These are phyloP conservation scores for Sus cebifrons DNA, from an alignment of 2,797 vertebrate genomes.

Conservation along the genomic window DNA sequence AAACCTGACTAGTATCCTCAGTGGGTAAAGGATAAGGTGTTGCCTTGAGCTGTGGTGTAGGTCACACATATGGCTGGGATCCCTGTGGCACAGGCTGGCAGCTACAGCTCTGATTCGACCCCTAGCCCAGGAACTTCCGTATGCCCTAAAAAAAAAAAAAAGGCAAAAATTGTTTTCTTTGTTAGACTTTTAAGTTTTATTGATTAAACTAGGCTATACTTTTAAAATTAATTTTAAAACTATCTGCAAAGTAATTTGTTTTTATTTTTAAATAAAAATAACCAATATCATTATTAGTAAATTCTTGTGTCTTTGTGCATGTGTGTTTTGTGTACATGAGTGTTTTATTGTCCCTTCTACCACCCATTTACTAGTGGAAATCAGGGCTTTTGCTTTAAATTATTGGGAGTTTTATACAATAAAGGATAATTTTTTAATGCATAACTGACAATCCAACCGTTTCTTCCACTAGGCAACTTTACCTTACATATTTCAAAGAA, in stretches of 20 bases:
- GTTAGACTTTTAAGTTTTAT: neutral
- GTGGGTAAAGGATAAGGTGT: too few species aligned
- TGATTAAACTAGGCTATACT: neutral
- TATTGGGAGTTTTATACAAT: neutral
- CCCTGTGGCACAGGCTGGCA: too few species aligned
- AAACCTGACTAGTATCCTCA: too few species aligned
- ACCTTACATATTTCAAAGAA: conserved; percentile 45
- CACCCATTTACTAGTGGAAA: neutral
- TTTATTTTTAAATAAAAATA: conserved; percentile 28
- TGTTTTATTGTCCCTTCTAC: neutral
- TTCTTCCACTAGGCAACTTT: neutral
- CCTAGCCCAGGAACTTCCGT: too few species aligned
- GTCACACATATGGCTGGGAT: too few species aligned
- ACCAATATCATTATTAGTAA: neutral
- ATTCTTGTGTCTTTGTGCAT: neutral
- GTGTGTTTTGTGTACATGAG: neutral
- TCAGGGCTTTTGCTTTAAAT: neutral
- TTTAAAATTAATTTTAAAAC: neutral
- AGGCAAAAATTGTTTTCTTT: neutral
- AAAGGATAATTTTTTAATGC: neutral
- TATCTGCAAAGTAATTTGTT: neutral
- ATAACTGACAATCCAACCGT: neutral
- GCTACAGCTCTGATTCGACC: too few species aligned
- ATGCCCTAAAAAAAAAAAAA: too few species aligned
- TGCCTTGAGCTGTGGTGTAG: too few species aligned